Conservation (phyloP, 1,140 invertebrate species). For the Drusus annulatus region DNA sequence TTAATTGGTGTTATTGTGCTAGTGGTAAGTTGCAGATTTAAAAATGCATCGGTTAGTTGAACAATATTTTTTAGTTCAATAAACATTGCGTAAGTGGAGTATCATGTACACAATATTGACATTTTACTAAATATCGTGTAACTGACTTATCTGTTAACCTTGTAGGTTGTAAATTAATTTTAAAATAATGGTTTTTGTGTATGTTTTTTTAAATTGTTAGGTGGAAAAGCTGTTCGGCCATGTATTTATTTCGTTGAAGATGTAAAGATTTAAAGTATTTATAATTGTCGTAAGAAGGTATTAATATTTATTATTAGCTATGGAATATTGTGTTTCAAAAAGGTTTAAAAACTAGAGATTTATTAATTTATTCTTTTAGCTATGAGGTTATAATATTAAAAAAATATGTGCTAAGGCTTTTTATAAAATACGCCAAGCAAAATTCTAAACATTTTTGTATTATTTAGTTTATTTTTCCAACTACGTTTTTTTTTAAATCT, state of each 20-base stretch:
- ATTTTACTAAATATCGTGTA: too few relatives aligned
- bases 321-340: neutral
- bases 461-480: too few relatives aligned
- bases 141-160: too few relatives aligned
- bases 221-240: neutral
- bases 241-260: neutral
- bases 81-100: too few relatives aligned
- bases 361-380: constrained; percentile 6
- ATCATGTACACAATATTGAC: too few relatives aligned
- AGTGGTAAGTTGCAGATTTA: too few relatives aligned
- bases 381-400: constrained; percentile 6
- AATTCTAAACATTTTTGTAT: neutral
- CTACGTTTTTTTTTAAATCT: neutral
- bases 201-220: neutral
- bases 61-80: too few relatives aligned
- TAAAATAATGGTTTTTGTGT: too few relatives aligned
- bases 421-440: neutral
- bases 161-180: too few relatives aligned
- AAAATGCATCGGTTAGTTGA: too few relatives aligned
- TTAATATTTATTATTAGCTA: constrained; percentile 2
- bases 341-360: neutral
- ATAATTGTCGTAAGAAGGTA: neutral
- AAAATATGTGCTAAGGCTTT: neutral
- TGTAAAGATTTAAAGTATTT: neutral
- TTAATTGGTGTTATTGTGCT: too few relatives aligned